A percentile compares a stretch with the other conserved stretches of the same genome.
These are phyloP conservation scores for Onychorhynchus coronatus DNA, from an alignment of 2,113 vertebrate species.

Conservation along the genomic window DNA sequence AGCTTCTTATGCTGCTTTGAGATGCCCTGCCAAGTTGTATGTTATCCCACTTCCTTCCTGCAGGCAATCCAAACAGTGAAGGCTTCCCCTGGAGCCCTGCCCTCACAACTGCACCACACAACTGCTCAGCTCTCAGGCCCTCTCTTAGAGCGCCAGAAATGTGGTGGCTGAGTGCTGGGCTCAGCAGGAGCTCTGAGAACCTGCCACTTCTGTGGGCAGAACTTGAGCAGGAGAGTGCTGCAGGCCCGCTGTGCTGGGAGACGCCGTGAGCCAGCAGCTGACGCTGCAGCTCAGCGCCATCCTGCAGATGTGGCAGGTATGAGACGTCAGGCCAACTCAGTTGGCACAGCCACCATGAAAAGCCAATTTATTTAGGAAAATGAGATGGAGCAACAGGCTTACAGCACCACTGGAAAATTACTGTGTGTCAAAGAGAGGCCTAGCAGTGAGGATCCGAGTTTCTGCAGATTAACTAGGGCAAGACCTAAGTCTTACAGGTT, in stretches of 20 bases:
- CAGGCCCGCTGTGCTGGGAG: rapidly evolving
- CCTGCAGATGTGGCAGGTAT: not conserved
- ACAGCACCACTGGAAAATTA: conserved; percentile 14
- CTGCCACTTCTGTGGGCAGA: not conserved
- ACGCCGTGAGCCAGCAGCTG: not conserved
- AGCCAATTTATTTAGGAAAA: conserved; percentile 22
- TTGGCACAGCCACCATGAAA: not conserved
- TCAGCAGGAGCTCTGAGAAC: not conserved
- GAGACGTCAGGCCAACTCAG: not conserved
- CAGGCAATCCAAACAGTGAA: not conserved
- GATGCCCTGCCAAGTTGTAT: not conserved
- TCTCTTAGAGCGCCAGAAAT: not conserved
- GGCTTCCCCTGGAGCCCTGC: conserved; percentile 4
- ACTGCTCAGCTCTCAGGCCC: not conserved
- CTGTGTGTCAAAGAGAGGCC: not conserved
- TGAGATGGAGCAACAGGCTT: not conserved
- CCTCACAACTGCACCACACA: not conserved
- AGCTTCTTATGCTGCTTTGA: not conserved
- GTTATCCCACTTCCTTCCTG: conserved; percentile 25
- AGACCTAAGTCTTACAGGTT: not conserved
- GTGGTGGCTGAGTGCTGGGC: not conserved
- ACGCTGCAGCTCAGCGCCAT: rapidly evolving
- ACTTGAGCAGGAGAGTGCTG: not conserved
- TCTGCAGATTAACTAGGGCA: not conserved
- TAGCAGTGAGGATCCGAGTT: not conserved